phyloP scores from a whole-genome alignment of 2,888 invertebrate genomes.

The Phlogophora meticulosa region DNA sequence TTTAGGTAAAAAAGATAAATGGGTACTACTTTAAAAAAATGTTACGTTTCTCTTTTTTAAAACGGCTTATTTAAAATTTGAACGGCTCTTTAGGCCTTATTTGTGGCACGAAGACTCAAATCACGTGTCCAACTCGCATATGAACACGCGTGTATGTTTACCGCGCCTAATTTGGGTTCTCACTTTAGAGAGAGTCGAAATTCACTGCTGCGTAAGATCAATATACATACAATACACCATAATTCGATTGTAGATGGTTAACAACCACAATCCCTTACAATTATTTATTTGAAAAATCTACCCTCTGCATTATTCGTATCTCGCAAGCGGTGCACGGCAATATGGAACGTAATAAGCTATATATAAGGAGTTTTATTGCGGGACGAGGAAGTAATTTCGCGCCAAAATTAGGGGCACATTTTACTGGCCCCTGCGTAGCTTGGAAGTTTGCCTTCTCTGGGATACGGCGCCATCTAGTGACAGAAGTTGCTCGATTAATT shows the following conservation, averaged over 20 bases:
- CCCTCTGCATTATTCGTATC: conserved; percentile 75
- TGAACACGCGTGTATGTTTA: conserved; percentile 9
- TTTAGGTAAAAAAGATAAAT: conserved; percentile 5
- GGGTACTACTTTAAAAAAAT: background rate
- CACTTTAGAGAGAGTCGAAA: conserved; percentile 35
- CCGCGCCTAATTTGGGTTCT: conserved; percentile 6
- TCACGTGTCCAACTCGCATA: conserved; percentile 4
- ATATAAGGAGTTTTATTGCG: conserved; percentile 69
- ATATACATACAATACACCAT: conserved; percentile 76
- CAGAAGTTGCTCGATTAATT: conserved; percentile 88
- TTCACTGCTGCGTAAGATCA: conserved; percentile 63
- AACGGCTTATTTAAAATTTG: conserved; percentile 11
- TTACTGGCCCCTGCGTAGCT: conserved; percentile 71
- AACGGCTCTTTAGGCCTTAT: background rate
- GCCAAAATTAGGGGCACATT: conserved; percentile 80
- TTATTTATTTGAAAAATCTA: conserved; percentile 85
- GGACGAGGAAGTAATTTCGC: conserved; percentile 61
- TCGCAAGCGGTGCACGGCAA: conserved; percentile 55
- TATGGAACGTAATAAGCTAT: conserved; percentile 61
- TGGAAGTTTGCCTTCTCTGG: conserved; percentile 61
- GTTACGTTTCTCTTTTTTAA: background rate
- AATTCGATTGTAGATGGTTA: conserved; percentile 82
- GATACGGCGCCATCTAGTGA: conserved; percentile 75
- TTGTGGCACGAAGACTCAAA: background rate
- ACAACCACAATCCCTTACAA: conserved; percentile 85